Evolutionary conservation across 2,888 invertebrate genomes (phyloP).

Genomic region (Arge pagana): DNA sequence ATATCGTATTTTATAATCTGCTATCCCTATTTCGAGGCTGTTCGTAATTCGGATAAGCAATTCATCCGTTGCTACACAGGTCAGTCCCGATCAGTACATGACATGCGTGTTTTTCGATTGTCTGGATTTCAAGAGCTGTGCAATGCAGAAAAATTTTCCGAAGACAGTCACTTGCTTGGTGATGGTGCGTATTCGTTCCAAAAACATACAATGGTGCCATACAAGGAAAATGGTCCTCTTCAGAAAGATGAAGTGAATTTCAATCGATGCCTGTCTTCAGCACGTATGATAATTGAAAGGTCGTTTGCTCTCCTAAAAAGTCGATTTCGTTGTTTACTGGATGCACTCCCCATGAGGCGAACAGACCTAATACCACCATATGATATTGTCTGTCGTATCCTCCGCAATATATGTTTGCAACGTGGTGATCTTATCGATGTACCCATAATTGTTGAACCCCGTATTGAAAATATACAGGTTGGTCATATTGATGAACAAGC

Average conservation of each 20-base stretch:
- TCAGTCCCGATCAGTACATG: slow-evolving; percentile 28
- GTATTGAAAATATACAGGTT: not conserved
- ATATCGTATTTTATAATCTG: not conserved
- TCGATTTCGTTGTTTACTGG: slow-evolving; percentile 6
- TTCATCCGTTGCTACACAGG: slow-evolving; percentile 28
- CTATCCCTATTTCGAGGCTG: slow-evolving; percentile 17
- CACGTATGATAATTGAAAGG: slow-evolving; percentile 26
- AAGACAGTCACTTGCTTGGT: slow-evolving; percentile 25
- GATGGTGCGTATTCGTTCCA: slow-evolving; percentile 27
- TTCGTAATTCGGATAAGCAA: slow-evolving; percentile 20
- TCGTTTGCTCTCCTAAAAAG: slow-evolving; percentile 23
- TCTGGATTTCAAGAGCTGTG: slow-evolving; percentile 24
- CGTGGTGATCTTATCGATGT: not conserved
- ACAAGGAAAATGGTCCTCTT: slow-evolving; percentile 27
- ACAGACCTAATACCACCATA: slow-evolving; percentile 2
- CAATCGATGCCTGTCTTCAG: slow-evolving; percentile 23
- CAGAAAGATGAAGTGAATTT: slow-evolving; percentile 22
- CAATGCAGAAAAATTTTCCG: slow-evolving; percentile 9
- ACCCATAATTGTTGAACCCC: not conserved
- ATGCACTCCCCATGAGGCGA: slow-evolving; percentile 6
- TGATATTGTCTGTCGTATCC: not conserved
- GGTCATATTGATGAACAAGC: not conserved
- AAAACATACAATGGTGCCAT: slow-evolving; percentile 28
- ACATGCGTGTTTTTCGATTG: slow-evolving; percentile 25
- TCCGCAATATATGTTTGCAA: slow-evolving; percentile 6